Conservation (phyloP, 2,113 vertebrate species). For the Triplophysa siluroides region DNA sequence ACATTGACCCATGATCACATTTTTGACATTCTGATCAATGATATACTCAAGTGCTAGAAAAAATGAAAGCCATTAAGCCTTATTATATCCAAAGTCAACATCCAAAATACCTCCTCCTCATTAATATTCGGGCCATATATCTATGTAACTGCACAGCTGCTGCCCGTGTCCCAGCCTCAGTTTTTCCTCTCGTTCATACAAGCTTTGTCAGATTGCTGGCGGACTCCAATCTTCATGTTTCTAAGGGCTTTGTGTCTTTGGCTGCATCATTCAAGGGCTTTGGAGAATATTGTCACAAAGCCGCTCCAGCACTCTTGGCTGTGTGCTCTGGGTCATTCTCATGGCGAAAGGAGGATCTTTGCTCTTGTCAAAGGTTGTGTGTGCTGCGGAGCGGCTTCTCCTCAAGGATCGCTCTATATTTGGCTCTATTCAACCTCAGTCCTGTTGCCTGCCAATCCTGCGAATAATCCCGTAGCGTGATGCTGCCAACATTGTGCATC, state of each 20-base stretch:
- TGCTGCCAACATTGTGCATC: not conserved
- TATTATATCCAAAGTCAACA: too few relatives aligned
- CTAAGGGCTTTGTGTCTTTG: not conserved
- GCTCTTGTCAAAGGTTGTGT: slow-evolving; percentile 16
- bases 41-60: too few relatives aligned
- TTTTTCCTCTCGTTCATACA: too few relatives aligned
- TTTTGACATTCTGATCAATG: too few relatives aligned
- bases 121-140: too few relatives aligned
- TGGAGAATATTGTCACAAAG: slow-evolving; percentile 3
- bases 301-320: not conserved
- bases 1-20: too few relatives aligned
- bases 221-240: not conserved
- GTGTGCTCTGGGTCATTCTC: slow-evolving; percentile 11
- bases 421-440: slow-evolving; percentile 16
- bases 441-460: not conserved
- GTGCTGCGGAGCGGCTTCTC: not conserved
- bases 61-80: too few relatives aligned
- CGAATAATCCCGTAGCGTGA: slow-evolving; percentile 2
- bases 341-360: slow-evolving; percentile 8
- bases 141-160: too few relatives aligned
- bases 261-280: slow-evolving; percentile 2
- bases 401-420: slow-evolving; percentile 1
- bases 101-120: too few relatives aligned
- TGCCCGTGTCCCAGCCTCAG: too few relatives aligned
- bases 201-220: not conserved